Base-by-base conservation (phyloP, 2,888 invertebrate genomes). In the Drosophila niveifrons region DNA sequence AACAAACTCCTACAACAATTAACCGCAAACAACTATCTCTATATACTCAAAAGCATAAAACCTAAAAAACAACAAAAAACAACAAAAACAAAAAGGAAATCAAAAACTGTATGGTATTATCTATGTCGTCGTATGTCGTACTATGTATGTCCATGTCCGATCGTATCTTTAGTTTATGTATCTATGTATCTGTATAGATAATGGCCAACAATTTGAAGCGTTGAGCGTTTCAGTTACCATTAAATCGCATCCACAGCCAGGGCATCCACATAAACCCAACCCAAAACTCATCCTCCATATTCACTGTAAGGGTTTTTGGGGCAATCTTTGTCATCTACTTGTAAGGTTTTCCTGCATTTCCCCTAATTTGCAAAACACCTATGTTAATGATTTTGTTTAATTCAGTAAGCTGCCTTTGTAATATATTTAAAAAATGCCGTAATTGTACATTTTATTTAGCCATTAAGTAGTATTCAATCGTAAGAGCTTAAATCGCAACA, bases 81-180 rank as follows among this genome's bases (percentile, higher is more conserved):
- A 41, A 31, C 31, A 44, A 64, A 64, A 23, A 13, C 55, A 53
- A 71, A 53, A 39, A 71, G 75, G 57, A 53, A 65, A 51, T 61
- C 62, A 56, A 68, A 64, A 77, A 86, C 70, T 80, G 62, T 83
- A 86, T 86, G 89, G 83, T 83, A 83, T 83, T 83, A 88, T 84
- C 68, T 75, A 62, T 71, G 83, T 82, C 58, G 71, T 85, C 67
- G 55, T 64, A 55, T 55, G 57, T 52, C 66, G 34, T 68, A 57
- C 39, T 75, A 23, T 70, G 31, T 57, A 59, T 53, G 39, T 71
- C 62, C 47, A 44, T 66, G 75, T 78, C 75, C 75, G 70, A 65
- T 64, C 47, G 39, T 68, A 39, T 47, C 52, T 53, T 64, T 65
- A 58, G 65, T 73, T 77, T 85, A 58, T 41, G 64, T 52, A 41